phyloP scores from a whole-genome alignment of 2,797 vertebrate genomes.

The Channallabes apus region DNA sequence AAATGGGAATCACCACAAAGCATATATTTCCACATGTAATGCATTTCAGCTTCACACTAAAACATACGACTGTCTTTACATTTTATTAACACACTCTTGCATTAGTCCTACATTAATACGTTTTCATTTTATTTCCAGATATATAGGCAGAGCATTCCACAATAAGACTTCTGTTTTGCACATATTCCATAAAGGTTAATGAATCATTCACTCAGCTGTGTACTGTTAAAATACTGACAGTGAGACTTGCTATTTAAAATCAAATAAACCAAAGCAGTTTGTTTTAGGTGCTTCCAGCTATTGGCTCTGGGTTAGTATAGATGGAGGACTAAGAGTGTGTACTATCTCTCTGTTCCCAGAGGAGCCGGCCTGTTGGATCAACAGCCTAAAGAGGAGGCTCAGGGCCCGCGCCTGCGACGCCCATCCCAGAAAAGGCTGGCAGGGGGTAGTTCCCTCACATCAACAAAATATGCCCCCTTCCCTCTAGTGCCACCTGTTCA shows the following conservation, averaged over 20 bases:
- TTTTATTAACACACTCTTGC: constrained; percentile 37
- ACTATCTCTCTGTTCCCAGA: constrained; percentile 54
- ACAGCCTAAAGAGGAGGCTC: constrained; percentile 67
- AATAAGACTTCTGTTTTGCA: not conserved
- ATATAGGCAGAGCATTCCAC: not conserved
- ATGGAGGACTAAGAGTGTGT: constrained; percentile 39
- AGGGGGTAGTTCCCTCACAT: constrained; percentile 61
- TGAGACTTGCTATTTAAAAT: constrained; percentile 25
- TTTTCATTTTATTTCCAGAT: constrained; percentile 15
- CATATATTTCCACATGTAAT: constrained; percentile 22
- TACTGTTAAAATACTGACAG: not conserved
- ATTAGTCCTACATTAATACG: constrained; percentile 6
- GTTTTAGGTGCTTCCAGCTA: constrained; percentile 29
- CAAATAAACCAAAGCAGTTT: constrained; percentile 49
- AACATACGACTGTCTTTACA: constrained; percentile 39
- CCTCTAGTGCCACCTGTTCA: constrained; percentile 69
- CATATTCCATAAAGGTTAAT: constrained; percentile 18
- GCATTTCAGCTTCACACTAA: constrained; percentile 40
- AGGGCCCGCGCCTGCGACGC: constrained; percentile 55
- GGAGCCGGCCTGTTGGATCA: constrained; percentile 63
- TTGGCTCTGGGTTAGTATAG: constrained; percentile 17
- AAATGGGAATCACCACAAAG: constrained; percentile 31
- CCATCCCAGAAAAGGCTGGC: constrained; percentile 57
- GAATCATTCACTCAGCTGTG: constrained; percentile 24
- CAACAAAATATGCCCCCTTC: constrained; percentile 60